Percentiles rank a stretch among this genome's conserved stretches.
These are phyloP conservation scores for Ochropacha duplaris DNA, from an alignment of 2,888 invertebrate genomes.

Conservation along the genomic window DNA sequence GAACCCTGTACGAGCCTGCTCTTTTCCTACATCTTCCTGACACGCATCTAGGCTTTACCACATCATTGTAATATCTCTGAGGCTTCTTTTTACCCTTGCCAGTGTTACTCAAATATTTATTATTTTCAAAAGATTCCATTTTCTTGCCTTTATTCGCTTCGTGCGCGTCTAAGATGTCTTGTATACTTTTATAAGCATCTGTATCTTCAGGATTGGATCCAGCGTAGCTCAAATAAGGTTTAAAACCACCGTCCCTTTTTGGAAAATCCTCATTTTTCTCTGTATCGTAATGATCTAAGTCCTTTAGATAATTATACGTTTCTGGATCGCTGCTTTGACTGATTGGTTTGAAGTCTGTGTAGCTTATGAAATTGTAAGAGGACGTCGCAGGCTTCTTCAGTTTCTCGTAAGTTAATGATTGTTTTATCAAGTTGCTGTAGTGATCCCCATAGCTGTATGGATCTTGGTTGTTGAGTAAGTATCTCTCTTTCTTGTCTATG, in stretches of 20 bases:
- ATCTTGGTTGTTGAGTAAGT: conserved; percentile 36
- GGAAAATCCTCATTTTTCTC: conserved; percentile 42
- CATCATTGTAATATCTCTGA: conserved; percentile 26
- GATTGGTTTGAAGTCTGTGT: conserved; percentile 59
- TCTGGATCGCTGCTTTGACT: conserved; percentile 62
- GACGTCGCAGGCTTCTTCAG: conserved; percentile 43
- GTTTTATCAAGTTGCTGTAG: conserved; percentile 43
- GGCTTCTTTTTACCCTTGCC: conserved; percentile 45
- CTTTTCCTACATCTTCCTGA: conserved; percentile 59
- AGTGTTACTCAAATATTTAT: background rate
- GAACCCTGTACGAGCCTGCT: conserved; percentile 35
- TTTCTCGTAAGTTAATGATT: conserved; percentile 19
- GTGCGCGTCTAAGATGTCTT: conserved; percentile 68
- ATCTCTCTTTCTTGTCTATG: conserved; percentile 56
- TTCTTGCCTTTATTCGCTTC: conserved; percentile 50
- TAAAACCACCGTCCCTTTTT: conserved; percentile 39
- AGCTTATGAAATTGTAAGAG: conserved; percentile 53
- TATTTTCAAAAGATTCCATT: background rate
- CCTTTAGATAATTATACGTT: conserved; percentile 65
- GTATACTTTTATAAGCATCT: conserved; percentile 61
- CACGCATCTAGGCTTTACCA: conserved; percentile 45
- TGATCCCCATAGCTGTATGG: conserved; percentile 36
- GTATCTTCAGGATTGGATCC: conserved; percentile 44
- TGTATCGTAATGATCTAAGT: conserved; percentile 51
- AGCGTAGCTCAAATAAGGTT: conserved; percentile 37